These are phyloP conservation scores for Polydrusus tereticollis DNA, from an alignment of 2,888 invertebrate species.

Conservation along the genomic window DNA sequence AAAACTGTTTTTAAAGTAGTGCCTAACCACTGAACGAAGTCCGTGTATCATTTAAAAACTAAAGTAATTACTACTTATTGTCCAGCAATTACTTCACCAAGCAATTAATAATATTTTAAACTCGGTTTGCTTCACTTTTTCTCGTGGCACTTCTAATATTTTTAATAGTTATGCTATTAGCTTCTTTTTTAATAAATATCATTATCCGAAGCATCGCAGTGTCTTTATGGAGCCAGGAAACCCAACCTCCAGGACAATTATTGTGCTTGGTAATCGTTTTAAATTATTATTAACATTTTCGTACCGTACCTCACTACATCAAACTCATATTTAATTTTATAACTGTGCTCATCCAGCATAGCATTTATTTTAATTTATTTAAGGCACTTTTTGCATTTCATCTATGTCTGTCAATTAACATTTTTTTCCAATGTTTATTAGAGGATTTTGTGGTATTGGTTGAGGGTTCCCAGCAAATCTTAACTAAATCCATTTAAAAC, in stretches of 20 bases:
- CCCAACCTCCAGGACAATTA: constrained; percentile 27
- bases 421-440: too few relatives aligned
- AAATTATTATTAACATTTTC: constrained; percentile 24
- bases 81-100: constrained; percentile 28
- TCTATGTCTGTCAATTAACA: too few relatives aligned
- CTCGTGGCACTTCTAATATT: constrained; percentile 31
- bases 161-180: constrained; percentile 31
- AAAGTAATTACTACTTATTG: constrained; percentile 26
- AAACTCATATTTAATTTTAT: constrained; percentile 22
- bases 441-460: too few relatives aligned
- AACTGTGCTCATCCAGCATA: background rate
- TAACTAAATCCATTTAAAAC: too few relatives aligned
- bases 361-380: background rate
- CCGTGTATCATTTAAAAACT: constrained; percentile 14
- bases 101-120: constrained; percentile 33
- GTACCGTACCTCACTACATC: background rate
- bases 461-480: too few relatives aligned
- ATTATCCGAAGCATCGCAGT: constrained; percentile 20
- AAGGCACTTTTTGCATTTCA: too few relatives aligned
- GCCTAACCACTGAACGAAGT: constrained; percentile 5
- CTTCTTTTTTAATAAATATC: constrained; percentile 38
- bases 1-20: background rate
- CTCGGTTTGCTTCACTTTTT: constrained; percentile 29
- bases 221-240: constrained; percentile 25
- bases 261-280: constrained; percentile 23